phyloP scores from a whole-genome alignment of 2,888 invertebrate species.

The Myathropa florea region DNA sequence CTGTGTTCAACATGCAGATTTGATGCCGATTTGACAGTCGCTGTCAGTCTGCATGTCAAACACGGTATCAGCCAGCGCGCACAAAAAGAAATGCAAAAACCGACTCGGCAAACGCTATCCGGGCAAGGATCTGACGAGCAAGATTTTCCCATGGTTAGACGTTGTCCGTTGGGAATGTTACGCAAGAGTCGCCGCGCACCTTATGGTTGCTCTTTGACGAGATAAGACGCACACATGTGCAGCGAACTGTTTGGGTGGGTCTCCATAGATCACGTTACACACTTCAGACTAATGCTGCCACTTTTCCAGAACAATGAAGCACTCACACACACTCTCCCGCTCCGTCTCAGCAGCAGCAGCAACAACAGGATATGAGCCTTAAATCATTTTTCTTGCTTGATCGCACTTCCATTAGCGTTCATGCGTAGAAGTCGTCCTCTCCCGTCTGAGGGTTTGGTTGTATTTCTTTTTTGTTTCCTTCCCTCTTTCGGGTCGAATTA shows the following conservation, averaged over 20 bases:
- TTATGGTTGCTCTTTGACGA: conserved; percentile 36
- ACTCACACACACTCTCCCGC: neutral
- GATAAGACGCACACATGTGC: conserved; percentile 29
- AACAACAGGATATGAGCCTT: conserved; percentile 72
- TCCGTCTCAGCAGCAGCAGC: neutral
- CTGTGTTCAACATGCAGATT: conserved; percentile 50
- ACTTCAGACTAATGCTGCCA: conserved; percentile 28
- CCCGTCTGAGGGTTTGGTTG: conserved; percentile 27
- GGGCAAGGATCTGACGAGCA: conserved; percentile 37
- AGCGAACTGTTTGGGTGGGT: conserved; percentile 65
- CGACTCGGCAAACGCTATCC: neutral
- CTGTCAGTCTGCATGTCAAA: conserved; percentile 48
- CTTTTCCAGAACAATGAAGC: conserved; percentile 55
- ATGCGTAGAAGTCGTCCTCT: conserved; percentile 52
- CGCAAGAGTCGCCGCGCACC: conserved; percentile 27
- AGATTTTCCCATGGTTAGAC: conserved; percentile 60
- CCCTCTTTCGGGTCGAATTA: conserved; percentile 39
- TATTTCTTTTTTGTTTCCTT: neutral
- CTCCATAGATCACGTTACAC: conserved; percentile 63
- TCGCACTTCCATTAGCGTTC: conserved; percentile 68
- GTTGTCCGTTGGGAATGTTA: conserved; percentile 5
- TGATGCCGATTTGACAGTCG: conserved; percentile 52
- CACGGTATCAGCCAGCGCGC: conserved; percentile 16
- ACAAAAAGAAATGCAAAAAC: neutral
- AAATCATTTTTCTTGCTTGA: conserved; percentile 73